These are phyloP conservation scores for Theocolax elegans DNA, from an alignment of 1,140 invertebrate genomes.

Conservation along the genomic window DNA sequence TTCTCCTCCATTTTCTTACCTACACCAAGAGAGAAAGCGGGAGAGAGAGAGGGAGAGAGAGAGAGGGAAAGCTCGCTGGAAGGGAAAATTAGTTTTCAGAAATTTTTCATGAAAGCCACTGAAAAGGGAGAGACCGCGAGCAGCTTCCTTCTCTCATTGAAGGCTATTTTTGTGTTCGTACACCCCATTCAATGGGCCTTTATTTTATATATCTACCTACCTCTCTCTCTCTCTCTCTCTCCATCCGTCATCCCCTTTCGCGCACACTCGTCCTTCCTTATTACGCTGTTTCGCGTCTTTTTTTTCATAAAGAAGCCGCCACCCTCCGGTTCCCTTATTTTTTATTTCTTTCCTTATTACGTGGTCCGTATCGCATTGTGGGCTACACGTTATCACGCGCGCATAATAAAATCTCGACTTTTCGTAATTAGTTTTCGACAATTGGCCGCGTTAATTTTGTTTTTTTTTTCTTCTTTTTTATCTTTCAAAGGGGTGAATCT, in stretches of 20 bases:
- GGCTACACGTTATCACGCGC: too few species aligned
- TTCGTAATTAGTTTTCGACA: constrained; percentile 60
- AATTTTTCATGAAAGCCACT: constrained; percentile 65
- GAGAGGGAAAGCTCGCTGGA: constrained; percentile 1
- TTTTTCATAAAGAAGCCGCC: constrained; percentile 16
- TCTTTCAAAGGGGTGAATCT: too few species aligned
- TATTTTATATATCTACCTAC: constrained; percentile 61
- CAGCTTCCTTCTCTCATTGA: constrained; percentile 65
- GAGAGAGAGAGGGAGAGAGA: too few species aligned
- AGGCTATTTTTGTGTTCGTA: constrained; percentile 62
- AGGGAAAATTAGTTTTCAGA: constrained; percentile 65
- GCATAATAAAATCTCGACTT: constrained; percentile 45
- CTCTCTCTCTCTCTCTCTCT: constrained; percentile 56
- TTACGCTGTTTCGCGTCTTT: constrained; percentile 30
- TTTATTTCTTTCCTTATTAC: constrained; percentile 10
- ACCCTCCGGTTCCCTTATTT: constrained; percentile 23
- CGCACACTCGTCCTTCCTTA: constrained; percentile 30
- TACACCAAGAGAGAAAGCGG: too few species aligned
- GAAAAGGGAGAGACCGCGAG: constrained; percentile 46
- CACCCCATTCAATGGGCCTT: constrained; percentile 62
- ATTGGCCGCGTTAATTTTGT: constrained; percentile 29
- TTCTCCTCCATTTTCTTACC: not conserved
- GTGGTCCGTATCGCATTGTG: constrained; percentile 37
- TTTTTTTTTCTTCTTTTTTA: not conserved
- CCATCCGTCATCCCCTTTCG: not conserved